phyloP scores from a whole-genome alignment of 2,113 vertebrate genomes.

The Prochilodus magdalenae region DNA sequence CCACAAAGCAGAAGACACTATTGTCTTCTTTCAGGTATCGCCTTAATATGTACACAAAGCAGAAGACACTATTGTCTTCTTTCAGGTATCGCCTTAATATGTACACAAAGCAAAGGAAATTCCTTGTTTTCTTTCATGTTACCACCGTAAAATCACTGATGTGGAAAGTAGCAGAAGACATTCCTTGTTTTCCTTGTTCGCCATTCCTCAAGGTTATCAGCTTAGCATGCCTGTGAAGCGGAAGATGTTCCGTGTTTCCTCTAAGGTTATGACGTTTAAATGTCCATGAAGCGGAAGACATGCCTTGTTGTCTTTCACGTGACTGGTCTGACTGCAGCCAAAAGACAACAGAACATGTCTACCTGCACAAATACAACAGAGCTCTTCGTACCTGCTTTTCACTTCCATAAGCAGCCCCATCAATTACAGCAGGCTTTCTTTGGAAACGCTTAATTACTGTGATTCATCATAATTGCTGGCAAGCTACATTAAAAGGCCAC shows the following conservation, averaged over 20 bases:
- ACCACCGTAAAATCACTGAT: background rate
- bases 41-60: no score
- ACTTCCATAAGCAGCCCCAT: constrained; percentile 19
- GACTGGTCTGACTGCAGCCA: background rate
- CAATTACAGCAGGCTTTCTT: constrained; percentile 62
- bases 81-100: no score
- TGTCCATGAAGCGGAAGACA: background rate
- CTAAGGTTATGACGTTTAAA: background rate
- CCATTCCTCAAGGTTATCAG: no score
- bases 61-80: no score
- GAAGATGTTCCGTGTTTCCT: background rate
- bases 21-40: no score
- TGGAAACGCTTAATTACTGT: constrained; percentile 83
- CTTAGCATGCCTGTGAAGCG: no score
- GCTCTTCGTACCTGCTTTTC: constrained; percentile 10
- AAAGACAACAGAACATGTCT: background rate
- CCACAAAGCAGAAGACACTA: no score
- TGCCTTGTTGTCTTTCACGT: background rate
- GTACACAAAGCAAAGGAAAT: no score
- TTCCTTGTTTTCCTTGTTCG: no score
- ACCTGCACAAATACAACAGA: constrained; percentile 7
- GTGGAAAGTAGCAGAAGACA: no score
- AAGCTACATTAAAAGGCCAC: constrained; percentile 75
- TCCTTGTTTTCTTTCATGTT: background rate
- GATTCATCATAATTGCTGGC: constrained; percentile 84